Conservation (phyloP, 2,888 invertebrate species). For the Agonum fuliginosum region DNA sequence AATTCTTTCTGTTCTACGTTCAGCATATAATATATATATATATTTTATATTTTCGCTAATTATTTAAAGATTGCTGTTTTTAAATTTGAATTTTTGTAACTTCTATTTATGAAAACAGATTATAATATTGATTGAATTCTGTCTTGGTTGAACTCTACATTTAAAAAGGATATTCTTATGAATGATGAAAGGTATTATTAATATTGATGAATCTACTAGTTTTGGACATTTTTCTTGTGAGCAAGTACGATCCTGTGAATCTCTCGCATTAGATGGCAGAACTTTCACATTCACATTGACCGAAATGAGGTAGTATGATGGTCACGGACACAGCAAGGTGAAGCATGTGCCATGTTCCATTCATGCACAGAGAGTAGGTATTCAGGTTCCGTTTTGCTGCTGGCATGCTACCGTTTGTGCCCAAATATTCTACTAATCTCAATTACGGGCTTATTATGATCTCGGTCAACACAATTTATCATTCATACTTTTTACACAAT, state of each 20-base stretch:
- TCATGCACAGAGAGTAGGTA: slow-evolving; percentile 15
- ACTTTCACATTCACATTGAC: slow-evolving; percentile 46
- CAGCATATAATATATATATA: too few species aligned
- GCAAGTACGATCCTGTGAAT: slow-evolving; percentile 12
- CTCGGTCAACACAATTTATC: neutral
- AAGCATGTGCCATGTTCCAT: slow-evolving; percentile 35
- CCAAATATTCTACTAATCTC: neutral
- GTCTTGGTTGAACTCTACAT: too few species aligned
- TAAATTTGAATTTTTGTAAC: too few species aligned
- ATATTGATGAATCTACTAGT: neutral
- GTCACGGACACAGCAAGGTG: slow-evolving; percentile 19
- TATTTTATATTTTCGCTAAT: too few species aligned
- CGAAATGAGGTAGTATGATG: neutral
- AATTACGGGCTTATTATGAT: neutral
- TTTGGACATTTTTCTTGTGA: neutral
- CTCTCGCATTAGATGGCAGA: neutral
- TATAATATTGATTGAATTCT: too few species aligned
- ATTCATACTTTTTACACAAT: too few species aligned
- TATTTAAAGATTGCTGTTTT: too few species aligned
- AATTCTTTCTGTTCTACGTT: too few species aligned
- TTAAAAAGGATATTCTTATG: too few species aligned
- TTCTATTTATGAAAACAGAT: too few species aligned
- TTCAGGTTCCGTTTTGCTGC: neutral
- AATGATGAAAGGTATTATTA: too few species aligned
- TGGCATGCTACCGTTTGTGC: neutral